phyloP scores from a whole-genome alignment of 2,797 vertebrate genomes.

The Nannoperca australis region DNA sequence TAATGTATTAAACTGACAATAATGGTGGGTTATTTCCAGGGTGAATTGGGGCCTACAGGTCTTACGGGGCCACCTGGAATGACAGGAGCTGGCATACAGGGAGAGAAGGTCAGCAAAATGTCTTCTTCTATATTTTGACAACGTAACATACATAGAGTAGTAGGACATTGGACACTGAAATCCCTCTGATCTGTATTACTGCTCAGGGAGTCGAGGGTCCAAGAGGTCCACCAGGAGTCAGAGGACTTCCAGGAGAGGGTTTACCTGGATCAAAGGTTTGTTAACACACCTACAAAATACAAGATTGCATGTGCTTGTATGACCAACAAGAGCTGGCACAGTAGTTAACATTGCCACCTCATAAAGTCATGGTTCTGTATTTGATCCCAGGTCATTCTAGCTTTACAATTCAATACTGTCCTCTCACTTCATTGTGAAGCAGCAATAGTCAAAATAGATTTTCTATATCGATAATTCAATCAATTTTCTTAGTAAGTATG shows the following conservation, averaged over 20 bases:
- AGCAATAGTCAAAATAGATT: neutral
- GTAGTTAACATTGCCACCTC: neutral
- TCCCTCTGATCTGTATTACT: neutral
- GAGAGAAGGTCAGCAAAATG: constrained; percentile 87
- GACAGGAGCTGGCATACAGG: constrained; percentile 88
- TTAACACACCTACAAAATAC: constrained; percentile 29
- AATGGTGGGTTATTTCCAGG: constrained; percentile 78
- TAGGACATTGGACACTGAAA: neutral
- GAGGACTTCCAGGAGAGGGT: constrained; percentile 90
- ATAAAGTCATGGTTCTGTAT: neutral
- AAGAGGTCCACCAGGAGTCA: constrained; percentile 86
- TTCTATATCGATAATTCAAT: neutral
- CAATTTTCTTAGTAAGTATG: neutral
- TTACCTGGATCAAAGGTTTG: constrained; percentile 90
- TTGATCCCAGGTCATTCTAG: neutral
- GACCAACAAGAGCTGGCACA: neutral
- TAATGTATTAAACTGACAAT: constrained; percentile 3
- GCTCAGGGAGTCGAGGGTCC: constrained; percentile 90
- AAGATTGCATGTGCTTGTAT: neutral
- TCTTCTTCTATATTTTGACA: neutral
- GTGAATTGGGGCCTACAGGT: constrained; percentile 87
- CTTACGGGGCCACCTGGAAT: constrained; percentile 85
- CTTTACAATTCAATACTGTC: neutral
- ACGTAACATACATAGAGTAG: neutral
- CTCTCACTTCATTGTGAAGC: neutral